Evolutionary conservation across 2,888 invertebrate species (phyloP).

Genomic region (Pemphredon lugubris): DNA sequence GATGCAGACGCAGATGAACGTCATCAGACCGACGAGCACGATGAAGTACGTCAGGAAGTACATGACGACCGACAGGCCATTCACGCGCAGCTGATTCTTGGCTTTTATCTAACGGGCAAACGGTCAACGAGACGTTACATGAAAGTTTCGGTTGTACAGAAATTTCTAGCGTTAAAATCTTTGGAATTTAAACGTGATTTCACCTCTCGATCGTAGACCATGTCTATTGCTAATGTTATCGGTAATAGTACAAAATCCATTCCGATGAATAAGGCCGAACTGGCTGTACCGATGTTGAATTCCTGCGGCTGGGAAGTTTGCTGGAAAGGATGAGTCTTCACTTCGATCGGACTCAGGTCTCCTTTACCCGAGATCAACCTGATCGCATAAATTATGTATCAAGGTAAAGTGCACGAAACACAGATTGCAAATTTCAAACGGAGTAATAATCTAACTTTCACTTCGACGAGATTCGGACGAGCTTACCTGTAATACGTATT

Average conservation of each 20-base stretch:
- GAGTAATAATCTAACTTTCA: no score
- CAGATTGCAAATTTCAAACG: no score
- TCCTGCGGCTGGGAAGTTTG: constrained; percentile 88
- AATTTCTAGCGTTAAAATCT: no score
- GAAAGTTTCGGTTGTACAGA: neutral
- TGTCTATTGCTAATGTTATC: constrained; percentile 89
- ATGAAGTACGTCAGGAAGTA: constrained; percentile 90
- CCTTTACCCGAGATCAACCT: constrained; percentile 79
- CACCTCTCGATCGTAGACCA: constrained; percentile 93
- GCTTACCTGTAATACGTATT: constrained; percentile 87
- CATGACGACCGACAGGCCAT: constrained; percentile 89
- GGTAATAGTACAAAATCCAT: constrained; percentile 91
- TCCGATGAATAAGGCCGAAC: constrained; percentile 89
- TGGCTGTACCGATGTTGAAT: constrained; percentile 87
- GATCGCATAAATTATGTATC: no score
- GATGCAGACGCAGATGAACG: constrained; percentile 86
- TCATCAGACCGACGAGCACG: constrained; percentile 87
- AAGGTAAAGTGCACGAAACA: no score
- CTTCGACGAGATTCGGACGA: no score
- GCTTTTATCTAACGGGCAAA: constrained; percentile 86
- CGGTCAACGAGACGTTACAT: neutral
- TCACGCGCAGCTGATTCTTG: constrained; percentile 91
- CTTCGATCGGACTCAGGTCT: constrained; percentile 83
- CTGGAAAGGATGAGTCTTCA: constrained; percentile 87
- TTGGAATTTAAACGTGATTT: no score